Base-by-base conservation (phyloP, 2,888 invertebrate genomes). In the Drosophila nr. perissopoda region DNA sequence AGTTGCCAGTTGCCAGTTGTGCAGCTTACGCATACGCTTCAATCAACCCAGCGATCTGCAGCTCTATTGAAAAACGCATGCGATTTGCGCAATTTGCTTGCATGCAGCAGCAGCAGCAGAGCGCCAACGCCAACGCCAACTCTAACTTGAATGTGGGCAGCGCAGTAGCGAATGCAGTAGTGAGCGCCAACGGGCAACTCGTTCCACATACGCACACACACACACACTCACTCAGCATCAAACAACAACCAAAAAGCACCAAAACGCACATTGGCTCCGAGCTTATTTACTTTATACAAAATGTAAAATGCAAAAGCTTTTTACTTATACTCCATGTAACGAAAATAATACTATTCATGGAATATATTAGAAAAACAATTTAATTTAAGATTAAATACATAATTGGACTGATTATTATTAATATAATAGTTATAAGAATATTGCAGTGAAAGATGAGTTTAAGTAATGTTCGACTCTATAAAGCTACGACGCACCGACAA, bases 51-150 rank as follows among this genome's bases (percentile, higher is more conserved):
- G 64, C 72, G 81, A 78, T 78, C 77, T 76, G 58, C 62, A 52
- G 59, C 48, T 46, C 25, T 34, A 53, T 31, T 61, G 38, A 59
- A 60, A 59, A 74, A 82, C 75, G 79, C 81, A 70, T 80, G 81
- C 81, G 77, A 83, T 81, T 81, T 83, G 74, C 83, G 74, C 83
- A 81, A 83, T 79, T 81, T 70, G 34, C 66, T 73, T 36, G 59
- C 61, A 64, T 49, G 70, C 70, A 61, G 48, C 21, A 53, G 66
- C 48, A 36, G 46, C 70, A 16, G 10, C 60, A 40, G 21, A 21
- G 4, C 46, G 46, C 46, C 46, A 46, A 25, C 46, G 46, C 46
- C 46, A 46, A 25, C 46, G 46, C 25, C 29, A 67, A 54, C 58
- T 58, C 27, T 76, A 71, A 78, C 62, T 57, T 25, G 40, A 76